Evolutionary conservation across 2,113 vertebrate species (phyloP).

Genomic region (Himantopus leucocephalus): DNA sequence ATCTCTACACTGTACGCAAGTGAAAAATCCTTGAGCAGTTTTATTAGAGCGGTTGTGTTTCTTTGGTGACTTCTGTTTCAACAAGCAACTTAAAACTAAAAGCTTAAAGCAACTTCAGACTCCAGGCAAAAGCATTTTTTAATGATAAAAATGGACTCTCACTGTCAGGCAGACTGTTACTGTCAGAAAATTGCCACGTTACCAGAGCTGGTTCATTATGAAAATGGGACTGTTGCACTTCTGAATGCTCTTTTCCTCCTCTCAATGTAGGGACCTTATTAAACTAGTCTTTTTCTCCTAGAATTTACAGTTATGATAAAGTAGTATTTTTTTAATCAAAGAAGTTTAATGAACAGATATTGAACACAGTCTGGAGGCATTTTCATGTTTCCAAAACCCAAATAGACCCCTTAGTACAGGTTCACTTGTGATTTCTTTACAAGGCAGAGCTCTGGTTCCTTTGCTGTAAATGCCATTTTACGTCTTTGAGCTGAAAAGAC

Average conservation of each 20-base stretch:
- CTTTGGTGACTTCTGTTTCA: background rate
- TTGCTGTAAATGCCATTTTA: background rate
- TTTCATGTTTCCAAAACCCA: background rate
- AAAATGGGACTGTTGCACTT: background rate
- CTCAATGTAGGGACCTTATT: background rate
- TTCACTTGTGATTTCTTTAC: background rate
- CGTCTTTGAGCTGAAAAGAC: background rate
- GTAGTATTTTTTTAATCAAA: background rate
- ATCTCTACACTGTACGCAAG: background rate
- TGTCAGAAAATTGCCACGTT: background rate
- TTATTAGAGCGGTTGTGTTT: background rate
- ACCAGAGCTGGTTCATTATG: background rate
- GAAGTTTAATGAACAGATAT: background rate
- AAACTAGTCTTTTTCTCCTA: background rate
- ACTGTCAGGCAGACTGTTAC: background rate
- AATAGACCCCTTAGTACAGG: background rate
- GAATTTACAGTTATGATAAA: background rate
- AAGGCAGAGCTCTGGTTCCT: background rate
- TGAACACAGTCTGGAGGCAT: background rate
- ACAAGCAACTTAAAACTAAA: background rate
- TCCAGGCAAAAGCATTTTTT: background rate
- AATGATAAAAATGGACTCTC: background rate
- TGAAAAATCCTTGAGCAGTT: background rate
- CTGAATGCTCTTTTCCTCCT: background rate
- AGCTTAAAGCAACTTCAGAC: background rate